phyloP scores from a whole-genome alignment of 1,140 invertebrate species.

The Drosophila dunni region DNA sequence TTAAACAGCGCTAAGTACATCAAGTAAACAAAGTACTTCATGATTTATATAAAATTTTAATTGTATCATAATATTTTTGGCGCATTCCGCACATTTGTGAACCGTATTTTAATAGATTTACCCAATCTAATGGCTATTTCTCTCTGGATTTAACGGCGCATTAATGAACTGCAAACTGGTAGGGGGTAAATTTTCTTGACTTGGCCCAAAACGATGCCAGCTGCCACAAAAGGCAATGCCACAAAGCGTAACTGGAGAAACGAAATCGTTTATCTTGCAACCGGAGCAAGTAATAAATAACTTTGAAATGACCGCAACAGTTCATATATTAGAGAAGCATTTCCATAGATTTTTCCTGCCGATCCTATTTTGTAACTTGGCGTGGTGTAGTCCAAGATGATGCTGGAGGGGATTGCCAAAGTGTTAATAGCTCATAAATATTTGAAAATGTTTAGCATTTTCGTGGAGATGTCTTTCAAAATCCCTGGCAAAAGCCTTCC shows the following conservation, averaged over 20 bases:
- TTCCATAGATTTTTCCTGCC: slow-evolving; percentile 50
- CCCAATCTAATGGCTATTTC: slow-evolving; percentile 24
- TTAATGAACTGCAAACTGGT: slow-evolving; percentile 39
- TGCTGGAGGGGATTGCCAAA: slow-evolving; percentile 62
- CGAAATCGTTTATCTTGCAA: slow-evolving; percentile 45
- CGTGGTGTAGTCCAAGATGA: background rate
- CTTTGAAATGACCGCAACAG: slow-evolving; percentile 62
- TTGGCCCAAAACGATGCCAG: background rate
- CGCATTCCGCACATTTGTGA: slow-evolving; percentile 18
- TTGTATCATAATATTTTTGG: slow-evolving; percentile 25
- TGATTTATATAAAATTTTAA: slow-evolving; percentile 19
- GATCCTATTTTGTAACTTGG: slow-evolving; percentile 2
- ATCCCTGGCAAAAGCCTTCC: slow-evolving; percentile 34
- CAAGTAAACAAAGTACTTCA: background rate
- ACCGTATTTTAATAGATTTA: slow-evolving; percentile 23
- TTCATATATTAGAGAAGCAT: slow-evolving; percentile 55
- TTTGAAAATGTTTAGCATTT: slow-evolving; percentile 82
- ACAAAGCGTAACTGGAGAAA: slow-evolving; percentile 23
- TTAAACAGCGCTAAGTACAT: background rate
- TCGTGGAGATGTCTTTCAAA: slow-evolving; percentile 51
- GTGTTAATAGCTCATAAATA: slow-evolving; percentile 84
- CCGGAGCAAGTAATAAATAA: slow-evolving; percentile 58
- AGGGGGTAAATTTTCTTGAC: no score
- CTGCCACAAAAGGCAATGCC: slow-evolving; percentile 35
- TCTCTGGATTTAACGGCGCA: slow-evolving; percentile 22